Evolutionary conservation across 2,888 invertebrate species (phyloP).

Genomic region (Podabrus alpinus): DNA sequence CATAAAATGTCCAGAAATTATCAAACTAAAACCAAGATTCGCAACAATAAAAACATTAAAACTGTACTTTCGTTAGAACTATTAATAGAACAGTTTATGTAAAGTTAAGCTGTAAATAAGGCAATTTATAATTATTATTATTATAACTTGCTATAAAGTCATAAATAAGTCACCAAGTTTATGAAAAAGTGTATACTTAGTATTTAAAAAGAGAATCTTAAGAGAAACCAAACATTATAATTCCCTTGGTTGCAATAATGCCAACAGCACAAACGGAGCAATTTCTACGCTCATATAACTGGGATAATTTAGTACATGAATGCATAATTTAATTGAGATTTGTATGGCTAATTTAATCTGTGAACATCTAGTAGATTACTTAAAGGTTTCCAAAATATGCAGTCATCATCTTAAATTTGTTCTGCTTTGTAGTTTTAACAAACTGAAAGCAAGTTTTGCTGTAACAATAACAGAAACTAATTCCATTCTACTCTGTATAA

Average conservation of each 20-base stretch:
- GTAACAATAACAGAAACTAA: background rate
- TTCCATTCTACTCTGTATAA: background rate
- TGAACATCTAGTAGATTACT: conserved; percentile 30
- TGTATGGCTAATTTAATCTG: conserved; percentile 43
- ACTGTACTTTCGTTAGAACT: background rate
- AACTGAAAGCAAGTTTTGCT: background rate
- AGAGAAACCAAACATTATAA: conserved; percentile 30
- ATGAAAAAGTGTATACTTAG: background rate
- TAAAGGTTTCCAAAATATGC: conserved; percentile 7
- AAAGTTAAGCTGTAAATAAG: background rate
- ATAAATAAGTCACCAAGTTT: background rate
- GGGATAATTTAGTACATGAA: conserved; percentile 42
- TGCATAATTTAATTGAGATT: conserved; percentile 45
- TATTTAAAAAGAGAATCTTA: conserved; percentile 4
- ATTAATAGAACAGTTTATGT: background rate
- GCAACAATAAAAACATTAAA: background rate
- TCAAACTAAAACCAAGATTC: background rate
- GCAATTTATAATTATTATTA: background rate
- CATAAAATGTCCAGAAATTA: background rate
- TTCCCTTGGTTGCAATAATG: conserved; percentile 41
- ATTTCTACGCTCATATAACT: conserved; percentile 39
- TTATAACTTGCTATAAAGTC: background rate
- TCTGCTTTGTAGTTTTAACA: background rate
- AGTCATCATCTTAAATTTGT: conserved; percentile 4
- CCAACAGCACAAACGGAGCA: conserved; percentile 37